phyloP scores from a whole-genome alignment of 2,113 vertebrate genomes.

The Atractosteus spatula region DNA sequence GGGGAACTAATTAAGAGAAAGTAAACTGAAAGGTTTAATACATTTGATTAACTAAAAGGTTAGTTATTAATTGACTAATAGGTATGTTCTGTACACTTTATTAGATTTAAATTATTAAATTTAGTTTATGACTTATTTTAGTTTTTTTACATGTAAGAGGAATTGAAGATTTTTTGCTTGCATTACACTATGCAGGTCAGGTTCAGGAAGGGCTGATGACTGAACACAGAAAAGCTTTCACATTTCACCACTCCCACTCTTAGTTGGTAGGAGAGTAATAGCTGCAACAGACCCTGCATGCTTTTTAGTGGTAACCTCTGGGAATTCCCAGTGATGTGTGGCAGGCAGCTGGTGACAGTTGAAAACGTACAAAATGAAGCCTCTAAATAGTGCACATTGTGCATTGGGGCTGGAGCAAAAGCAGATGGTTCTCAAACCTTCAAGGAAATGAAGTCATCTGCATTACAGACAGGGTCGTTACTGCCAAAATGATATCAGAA shows the following conservation, averaged over 20 bases:
- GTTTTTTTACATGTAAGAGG: too few species aligned
- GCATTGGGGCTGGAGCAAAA: background rate
- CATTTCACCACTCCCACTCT: slow-evolving; percentile 38
- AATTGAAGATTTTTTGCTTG: too few species aligned
- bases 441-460: background rate
- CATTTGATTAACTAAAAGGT: too few species aligned
- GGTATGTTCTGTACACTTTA: too few species aligned
- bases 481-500: background rate
- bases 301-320: background rate
- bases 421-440: background rate
- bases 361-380: background rate
- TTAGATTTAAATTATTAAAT: too few species aligned
- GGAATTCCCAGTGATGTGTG: background rate
- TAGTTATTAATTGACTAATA: too few species aligned
- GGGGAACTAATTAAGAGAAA: too few species aligned
- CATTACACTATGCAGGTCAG: background rate
- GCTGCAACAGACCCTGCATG: background rate
- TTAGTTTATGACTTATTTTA: too few species aligned
- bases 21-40: too few species aligned
- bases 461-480: background rate
- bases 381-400: background rate
- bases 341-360: slow-evolving; percentile 7
- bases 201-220: background rate
- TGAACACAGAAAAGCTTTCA: slow-evolving; percentile 72
- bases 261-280: slow-evolving; percentile 38